Percentiles rank a stretch among this genome's conserved stretches.
These are phyloP conservation scores for Ricordea florida DNA, from an alignment of 92 coral and sea anemone species.

Conservation along the genomic window DNA sequence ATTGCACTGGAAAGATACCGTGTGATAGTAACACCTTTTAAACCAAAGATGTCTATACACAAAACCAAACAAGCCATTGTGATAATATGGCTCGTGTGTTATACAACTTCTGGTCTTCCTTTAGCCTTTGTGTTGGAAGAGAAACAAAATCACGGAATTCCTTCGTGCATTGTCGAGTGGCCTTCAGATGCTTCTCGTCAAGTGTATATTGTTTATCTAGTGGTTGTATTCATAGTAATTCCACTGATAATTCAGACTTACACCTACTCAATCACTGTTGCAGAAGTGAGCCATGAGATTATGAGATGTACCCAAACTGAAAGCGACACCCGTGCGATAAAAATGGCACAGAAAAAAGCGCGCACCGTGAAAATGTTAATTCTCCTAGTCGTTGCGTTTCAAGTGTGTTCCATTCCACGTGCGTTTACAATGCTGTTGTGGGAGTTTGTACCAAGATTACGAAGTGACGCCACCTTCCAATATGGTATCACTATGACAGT, in stretches of 20 bases:
- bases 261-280: constrained; percentile 52
- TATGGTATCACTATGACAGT: constrained; percentile 34
- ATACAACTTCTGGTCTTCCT: constrained; percentile 48
- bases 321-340: constrained; percentile 1
- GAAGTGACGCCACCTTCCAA: constrained; percentile 13
- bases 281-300: constrained; percentile 26
- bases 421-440: constrained; percentile 58
- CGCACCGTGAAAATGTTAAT: constrained; percentile 68
- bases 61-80: constrained; percentile 40
- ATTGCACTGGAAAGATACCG: constrained; percentile 81
- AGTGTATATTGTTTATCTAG: constrained; percentile 61
- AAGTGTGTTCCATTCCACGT: constrained; percentile 75
- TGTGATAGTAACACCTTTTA: constrained; percentile 57
- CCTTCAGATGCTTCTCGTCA: constrained; percentile 32
- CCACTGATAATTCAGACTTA: constrained; percentile 62
- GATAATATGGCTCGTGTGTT: constrained; percentile 46
- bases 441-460: constrained; percentile 40
- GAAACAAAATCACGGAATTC: background rate
- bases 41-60: constrained; percentile 36
- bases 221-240: constrained; percentile 43
- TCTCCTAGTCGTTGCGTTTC: constrained; percentile 62
- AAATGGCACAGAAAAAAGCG: constrained; percentile 47
- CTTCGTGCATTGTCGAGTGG: constrained; percentile 5
- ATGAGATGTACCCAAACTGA: background rate
- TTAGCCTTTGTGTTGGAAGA: constrained; percentile 41